Evolutionary conservation across 1,140 invertebrate species (phyloP).

Genomic region (Leptinotarsa texana): DNA sequence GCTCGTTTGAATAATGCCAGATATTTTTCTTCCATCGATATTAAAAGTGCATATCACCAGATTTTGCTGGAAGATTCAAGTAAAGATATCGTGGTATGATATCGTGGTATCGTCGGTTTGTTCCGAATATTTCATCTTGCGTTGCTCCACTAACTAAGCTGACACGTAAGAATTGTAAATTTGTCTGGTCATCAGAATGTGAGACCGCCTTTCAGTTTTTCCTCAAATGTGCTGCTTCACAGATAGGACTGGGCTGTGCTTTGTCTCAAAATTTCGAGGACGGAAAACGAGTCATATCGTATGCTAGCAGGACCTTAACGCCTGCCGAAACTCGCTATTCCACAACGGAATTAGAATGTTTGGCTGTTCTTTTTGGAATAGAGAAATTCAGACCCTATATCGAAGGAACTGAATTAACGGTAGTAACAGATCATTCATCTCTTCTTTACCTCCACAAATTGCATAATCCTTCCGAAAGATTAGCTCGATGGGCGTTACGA

Average conservation of each 20-base stretch:
- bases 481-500: conserved; percentile 56
- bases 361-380: conserved; percentile 53
- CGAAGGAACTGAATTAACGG: conserved; percentile 53
- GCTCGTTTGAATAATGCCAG: too few relatives aligned
- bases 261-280: conserved; percentile 42
- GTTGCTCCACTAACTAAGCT: too few relatives aligned
- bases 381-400: conserved; percentile 56
- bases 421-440: conserved; percentile 58
- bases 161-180: conserved; percentile 22
- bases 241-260: conserved; percentile 43
- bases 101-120: too few relatives aligned
- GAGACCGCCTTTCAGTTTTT: conserved; percentile 20
- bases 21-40: too few relatives aligned
- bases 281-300: conserved; percentile 47
- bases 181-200: conserved; percentile 25
- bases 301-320: conserved; percentile 48
- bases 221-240: conserved; percentile 40
- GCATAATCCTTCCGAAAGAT: conserved; percentile 52
- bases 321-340: conserved; percentile 54
- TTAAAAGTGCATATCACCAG: conserved; percentile 33
- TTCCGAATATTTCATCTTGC: too few relatives aligned
- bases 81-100: conserved; percentile 20
- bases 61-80: conserved; percentile 45
- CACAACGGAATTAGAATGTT: conserved; percentile 46
- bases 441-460: conserved; percentile 56